Conservation (phyloP, 2,888 invertebrate species). For the Deroplatys truncata region DNA sequence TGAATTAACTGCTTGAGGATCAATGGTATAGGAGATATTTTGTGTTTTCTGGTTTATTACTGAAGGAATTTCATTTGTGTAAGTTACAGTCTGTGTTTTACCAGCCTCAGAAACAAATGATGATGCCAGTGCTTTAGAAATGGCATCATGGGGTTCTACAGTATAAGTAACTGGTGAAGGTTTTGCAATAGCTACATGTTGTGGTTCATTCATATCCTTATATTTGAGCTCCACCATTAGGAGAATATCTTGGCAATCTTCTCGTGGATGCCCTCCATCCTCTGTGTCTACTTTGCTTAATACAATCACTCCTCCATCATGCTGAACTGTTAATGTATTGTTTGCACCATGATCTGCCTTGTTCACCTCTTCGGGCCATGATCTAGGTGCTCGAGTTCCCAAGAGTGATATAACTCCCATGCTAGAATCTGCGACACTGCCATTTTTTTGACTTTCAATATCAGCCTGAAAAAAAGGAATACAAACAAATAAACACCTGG, state of each 20-base stretch:
- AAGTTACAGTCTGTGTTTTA: conserved; percentile 26
- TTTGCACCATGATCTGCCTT: conserved; percentile 4
- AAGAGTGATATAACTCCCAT: conserved; percentile 6
- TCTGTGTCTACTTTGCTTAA: conserved; percentile 34
- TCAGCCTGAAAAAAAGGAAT: not conserved
- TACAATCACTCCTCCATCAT: conserved; percentile 35
- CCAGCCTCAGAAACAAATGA: conserved; percentile 22
- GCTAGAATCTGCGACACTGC: not conserved
- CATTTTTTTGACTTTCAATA: conserved; percentile 8
- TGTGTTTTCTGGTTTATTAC: not conserved
- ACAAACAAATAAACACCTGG: not conserved
- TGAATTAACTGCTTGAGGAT: not conserved
- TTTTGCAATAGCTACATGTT: conserved; percentile 18
- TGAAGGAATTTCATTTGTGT: conserved; percentile 28
- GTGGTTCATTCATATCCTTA: conserved; percentile 26
- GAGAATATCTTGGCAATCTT: conserved; percentile 34
- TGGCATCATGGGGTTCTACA: conserved; percentile 4
- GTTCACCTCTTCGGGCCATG: conserved; percentile 7
- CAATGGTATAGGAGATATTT: conserved; percentile 15
- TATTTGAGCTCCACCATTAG: conserved; percentile 38
- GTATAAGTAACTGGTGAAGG: conserved; percentile 21
- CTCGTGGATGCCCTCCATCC: conserved; percentile 20
- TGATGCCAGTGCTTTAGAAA: not conserved
- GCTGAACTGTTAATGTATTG: conserved; percentile 25
- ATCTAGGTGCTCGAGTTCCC: not conserved